Conservation (phyloP, 2,888 invertebrate species). For the Ochlodes sylvanus region DNA sequence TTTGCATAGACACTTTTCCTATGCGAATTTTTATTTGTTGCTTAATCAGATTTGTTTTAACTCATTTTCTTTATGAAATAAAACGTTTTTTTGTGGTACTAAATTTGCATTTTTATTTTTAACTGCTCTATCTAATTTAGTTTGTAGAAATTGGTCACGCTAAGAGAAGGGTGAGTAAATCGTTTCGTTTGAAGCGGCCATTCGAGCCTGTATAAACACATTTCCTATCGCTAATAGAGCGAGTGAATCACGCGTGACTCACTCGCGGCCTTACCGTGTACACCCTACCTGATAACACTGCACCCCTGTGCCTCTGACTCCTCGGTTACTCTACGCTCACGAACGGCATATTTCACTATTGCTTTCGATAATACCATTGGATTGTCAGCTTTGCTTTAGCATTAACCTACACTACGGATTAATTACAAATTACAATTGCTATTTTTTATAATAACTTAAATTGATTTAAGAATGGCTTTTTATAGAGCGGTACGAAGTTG, state of each 20-base stretch:
- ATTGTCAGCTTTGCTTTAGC: neutral
- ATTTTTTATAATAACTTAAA: too few relatives aligned
- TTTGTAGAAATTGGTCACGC: conserved; percentile 7
- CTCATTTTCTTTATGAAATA: conserved; percentile 57
- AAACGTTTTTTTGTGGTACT: conserved; percentile 58
- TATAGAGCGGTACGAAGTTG: too few relatives aligned
- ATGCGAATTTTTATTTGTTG: conserved; percentile 58
- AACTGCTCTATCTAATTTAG: neutral
- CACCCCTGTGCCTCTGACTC: conserved; percentile 41
- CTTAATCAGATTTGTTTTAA: conserved; percentile 60
- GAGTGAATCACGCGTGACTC: conserved; percentile 50
- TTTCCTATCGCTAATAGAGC: conserved; percentile 41
- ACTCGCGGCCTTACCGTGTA: conserved; percentile 28
- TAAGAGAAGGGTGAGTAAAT: conserved; percentile 7
- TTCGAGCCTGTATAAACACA: conserved; percentile 28
- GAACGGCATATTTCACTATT: conserved; percentile 8
- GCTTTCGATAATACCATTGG: neutral
- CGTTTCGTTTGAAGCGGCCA: conserved; percentile 22
- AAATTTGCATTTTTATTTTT: conserved; percentile 44
- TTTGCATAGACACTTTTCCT: conserved; percentile 54
- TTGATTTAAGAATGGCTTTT: too few relatives aligned
- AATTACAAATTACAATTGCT: too few relatives aligned
- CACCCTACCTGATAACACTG: conserved; percentile 45
- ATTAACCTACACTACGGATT: too few relatives aligned
- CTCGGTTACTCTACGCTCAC: neutral